A percentile compares a stretch with the other conserved stretches of the same genome.
Evolutionary conservation across 1,140 invertebrate genomes (phyloP).

Genomic region (Hermetia illucens): DNA sequence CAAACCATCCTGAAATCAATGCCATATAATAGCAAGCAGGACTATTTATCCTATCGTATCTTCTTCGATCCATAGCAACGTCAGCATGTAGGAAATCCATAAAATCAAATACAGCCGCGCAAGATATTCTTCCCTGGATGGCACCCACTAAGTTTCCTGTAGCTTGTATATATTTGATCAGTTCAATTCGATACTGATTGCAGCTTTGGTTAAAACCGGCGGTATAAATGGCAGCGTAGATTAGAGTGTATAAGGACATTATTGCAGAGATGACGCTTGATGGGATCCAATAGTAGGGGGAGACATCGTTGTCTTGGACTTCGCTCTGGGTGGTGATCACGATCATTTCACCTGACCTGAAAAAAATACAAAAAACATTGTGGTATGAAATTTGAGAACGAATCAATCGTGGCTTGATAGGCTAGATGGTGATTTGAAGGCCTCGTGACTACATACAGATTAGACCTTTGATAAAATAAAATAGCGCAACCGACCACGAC

Average conservation of each 20-base stretch:
- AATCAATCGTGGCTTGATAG: no score
- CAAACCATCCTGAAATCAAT: conserved; percentile 41
- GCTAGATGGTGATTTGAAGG: no score
- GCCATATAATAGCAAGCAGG: conserved; percentile 42
- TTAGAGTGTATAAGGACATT: conserved; percentile 41
- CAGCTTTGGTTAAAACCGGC: conserved; percentile 53
- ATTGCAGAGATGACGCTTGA: conserved; percentile 37
- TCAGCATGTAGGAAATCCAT: conserved; percentile 57
- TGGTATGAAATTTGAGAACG: no score
- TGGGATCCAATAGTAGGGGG: conserved; percentile 44
- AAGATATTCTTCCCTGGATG: conserved; percentile 46
- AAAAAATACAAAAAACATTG: no score
- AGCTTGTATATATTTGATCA: conserved; percentile 40
- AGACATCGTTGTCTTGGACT: conserved; percentile 33
- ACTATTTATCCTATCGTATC: conserved; percentile 45
- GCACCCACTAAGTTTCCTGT: conserved; percentile 40
- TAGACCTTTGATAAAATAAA: no score
- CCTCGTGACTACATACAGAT: no score
- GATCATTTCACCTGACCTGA: conserved; percentile 40
- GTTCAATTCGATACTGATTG: conserved; percentile 42
- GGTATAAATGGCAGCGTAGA: conserved; percentile 43
- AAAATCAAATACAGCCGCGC: conserved; percentile 52
- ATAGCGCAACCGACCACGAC: no score
- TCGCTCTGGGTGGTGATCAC: conserved; percentile 37
- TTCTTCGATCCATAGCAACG: conserved; percentile 35